Evolutionary conservation across 2,797 vertebrate species (phyloP).

Genomic region (Neosilurus hyrtlii): DNA sequence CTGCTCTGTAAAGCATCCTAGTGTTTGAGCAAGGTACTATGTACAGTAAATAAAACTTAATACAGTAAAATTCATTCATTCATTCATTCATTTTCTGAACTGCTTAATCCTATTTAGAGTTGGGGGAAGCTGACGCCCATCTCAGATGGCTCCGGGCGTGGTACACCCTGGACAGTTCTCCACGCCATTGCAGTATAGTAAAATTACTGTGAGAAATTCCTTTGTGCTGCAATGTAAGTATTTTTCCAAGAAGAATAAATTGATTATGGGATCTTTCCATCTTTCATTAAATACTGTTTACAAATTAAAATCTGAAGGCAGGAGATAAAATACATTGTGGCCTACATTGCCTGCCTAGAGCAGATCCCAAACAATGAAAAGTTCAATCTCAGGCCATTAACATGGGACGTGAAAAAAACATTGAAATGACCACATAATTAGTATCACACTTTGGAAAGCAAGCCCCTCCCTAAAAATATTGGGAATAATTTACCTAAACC

Average conservation of each 20-base stretch:
- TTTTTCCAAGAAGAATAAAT: neutral
- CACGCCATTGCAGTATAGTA: too few relatives aligned
- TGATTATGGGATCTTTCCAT: neutral
- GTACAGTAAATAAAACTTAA: too few relatives aligned
- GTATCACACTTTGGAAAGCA: slow-evolving; percentile 40
- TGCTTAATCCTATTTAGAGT: too few relatives aligned
- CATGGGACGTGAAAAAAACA: neutral
- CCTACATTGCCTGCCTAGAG: slow-evolving; percentile 71
- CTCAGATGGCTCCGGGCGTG: too few relatives aligned
- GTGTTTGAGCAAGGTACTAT: too few relatives aligned
- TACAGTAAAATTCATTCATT: too few relatives aligned
- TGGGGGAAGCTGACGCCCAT: too few relatives aligned
- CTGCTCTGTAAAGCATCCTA: too few relatives aligned
- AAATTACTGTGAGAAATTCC: neutral
- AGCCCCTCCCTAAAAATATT: slow-evolving; percentile 49
- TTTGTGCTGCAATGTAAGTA: neutral
- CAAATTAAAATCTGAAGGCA: neutral
- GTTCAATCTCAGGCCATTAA: neutral
- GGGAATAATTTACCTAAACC: slow-evolving; percentile 51
- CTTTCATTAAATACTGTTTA: neutral
- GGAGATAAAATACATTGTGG: slow-evolving; percentile 19
- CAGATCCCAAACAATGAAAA: slow-evolving; percentile 56
- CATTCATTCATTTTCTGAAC: too few relatives aligned
- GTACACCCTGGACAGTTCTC: too few relatives aligned
- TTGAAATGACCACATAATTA: slow-evolving; percentile 50